Conservation (phyloP, 2,888 invertebrate genomes). For the Alloscopus bannaensis region DNA sequence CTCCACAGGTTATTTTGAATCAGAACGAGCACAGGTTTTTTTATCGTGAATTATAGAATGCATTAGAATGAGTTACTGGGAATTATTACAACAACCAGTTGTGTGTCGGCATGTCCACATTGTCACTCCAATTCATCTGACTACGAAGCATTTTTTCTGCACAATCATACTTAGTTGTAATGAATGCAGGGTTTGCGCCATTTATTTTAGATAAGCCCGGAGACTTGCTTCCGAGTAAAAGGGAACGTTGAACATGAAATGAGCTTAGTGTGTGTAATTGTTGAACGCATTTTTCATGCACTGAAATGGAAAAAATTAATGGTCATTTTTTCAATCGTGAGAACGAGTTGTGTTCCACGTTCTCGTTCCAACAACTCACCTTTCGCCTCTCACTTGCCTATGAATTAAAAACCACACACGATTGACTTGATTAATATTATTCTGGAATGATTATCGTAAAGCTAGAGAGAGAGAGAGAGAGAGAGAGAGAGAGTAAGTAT, state of each 20-base stretch:
- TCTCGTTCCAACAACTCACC: conserved; percentile 27
- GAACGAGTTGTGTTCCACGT: conserved; percentile 49
- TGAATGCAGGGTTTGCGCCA: too few species aligned
- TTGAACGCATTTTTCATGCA: neutral
- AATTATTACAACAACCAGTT: too few species aligned
- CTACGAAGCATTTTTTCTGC: too few species aligned
- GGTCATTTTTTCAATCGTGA: conserved; percentile 40
- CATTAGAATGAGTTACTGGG: too few species aligned
- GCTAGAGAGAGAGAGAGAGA: too few species aligned
- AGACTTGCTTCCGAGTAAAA: conserved; percentile 50
- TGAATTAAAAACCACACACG: conserved; percentile 19
- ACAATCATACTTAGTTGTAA: too few species aligned
- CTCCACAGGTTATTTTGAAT: conserved; percentile 11
- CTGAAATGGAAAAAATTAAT: neutral
- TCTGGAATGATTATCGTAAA: too few species aligned
- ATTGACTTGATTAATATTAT: conserved; percentile 26
- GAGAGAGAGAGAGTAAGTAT: conserved; percentile 1
- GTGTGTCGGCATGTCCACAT: too few species aligned
- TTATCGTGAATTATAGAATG: neutral
- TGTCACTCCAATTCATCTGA: too few species aligned
- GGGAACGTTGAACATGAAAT: conserved; percentile 16
- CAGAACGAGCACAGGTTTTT: neutral
- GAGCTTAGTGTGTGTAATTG: neutral
- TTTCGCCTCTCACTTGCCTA: conserved; percentile 38
- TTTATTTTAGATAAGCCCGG: too few species aligned